Evolutionary conservation across 2,113 vertebrate genomes (phyloP).

Genomic region (Agapornis roseicollis): DNA sequence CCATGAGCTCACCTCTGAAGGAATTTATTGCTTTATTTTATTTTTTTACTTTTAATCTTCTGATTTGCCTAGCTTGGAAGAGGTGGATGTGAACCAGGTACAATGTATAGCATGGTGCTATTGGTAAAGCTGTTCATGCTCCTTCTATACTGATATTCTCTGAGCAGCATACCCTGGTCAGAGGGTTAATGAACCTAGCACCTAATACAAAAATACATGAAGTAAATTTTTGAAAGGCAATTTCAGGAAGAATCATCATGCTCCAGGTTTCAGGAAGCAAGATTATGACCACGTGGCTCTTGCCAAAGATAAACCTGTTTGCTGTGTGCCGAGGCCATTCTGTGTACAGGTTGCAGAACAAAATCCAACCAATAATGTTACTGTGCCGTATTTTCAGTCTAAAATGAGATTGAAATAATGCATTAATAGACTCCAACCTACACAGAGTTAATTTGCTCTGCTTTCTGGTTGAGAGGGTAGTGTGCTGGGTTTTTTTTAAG

Average conservation of each 20-base stretch:
- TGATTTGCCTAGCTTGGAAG: background rate
- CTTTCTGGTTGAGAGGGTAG: background rate
- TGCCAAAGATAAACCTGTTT: background rate
- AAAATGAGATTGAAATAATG: background rate
- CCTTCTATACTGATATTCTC: background rate
- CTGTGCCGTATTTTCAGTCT: background rate
- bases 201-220: background rate
- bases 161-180: background rate
- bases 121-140: background rate
- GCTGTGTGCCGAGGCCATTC: background rate
- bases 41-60: background rate
- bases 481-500: background rate
- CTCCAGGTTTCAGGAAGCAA: background rate
- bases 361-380: background rate
- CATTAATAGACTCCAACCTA: background rate
- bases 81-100: background rate
- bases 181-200: background rate
- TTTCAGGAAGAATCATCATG: background rate
- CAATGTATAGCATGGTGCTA: background rate
- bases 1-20: background rate
- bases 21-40: background rate
- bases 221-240: background rate
- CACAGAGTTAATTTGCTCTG: background rate
- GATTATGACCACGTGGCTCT: background rate
- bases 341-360: background rate